Evolutionary conservation across 2,797 vertebrate species (phyloP).

Genomic region (Sebastes goodei): DNA sequence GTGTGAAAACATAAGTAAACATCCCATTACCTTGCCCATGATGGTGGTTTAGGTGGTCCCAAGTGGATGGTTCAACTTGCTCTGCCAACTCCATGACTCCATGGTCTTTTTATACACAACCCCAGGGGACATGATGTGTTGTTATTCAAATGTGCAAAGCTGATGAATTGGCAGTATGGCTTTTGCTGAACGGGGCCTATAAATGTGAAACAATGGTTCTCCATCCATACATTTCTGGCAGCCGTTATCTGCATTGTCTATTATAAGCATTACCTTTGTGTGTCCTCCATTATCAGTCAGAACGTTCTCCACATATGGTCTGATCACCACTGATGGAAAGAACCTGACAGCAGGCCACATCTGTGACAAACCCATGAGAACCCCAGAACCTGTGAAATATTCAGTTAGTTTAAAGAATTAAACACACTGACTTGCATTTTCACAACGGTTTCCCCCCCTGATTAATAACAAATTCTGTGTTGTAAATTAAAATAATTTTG

Average conservation of each 20-base stretch:
- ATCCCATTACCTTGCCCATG: slow-evolving; percentile 82
- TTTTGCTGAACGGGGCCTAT: slow-evolving; percentile 80
- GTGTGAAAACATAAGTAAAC: not conserved
- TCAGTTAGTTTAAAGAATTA: slow-evolving; percentile 2
- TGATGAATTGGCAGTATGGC: slow-evolving; percentile 83
- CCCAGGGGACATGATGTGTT: slow-evolving; percentile 69
- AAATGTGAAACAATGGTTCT: slow-evolving; percentile 77
- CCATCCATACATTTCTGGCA: slow-evolving; percentile 84
- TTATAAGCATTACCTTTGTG: slow-evolving; percentile 73
- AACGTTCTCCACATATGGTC: slow-evolving; percentile 73
- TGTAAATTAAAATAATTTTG: not conserved
- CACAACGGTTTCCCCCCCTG: not conserved
- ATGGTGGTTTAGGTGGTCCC: slow-evolving; percentile 71
- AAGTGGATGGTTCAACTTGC: slow-evolving; percentile 74
- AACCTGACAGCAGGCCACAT: slow-evolving; percentile 15
- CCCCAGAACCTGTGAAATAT: slow-evolving; percentile 23
- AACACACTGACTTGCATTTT: not conserved
- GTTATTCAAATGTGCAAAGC: slow-evolving; percentile 83
- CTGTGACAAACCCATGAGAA: slow-evolving; percentile 22
- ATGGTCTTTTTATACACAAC: slow-evolving; percentile 79
- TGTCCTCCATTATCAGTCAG: slow-evolving; percentile 50
- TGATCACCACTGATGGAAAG: slow-evolving; percentile 41
- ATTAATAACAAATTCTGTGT: not conserved
- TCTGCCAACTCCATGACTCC: slow-evolving; percentile 70
- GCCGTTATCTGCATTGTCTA: slow-evolving; percentile 72